A percentile compares a stretch with the other conserved stretches of the same genome.
Evolutionary conservation across 2,888 invertebrate genomes (phyloP).

Genomic region (Melieria omissa): DNA sequence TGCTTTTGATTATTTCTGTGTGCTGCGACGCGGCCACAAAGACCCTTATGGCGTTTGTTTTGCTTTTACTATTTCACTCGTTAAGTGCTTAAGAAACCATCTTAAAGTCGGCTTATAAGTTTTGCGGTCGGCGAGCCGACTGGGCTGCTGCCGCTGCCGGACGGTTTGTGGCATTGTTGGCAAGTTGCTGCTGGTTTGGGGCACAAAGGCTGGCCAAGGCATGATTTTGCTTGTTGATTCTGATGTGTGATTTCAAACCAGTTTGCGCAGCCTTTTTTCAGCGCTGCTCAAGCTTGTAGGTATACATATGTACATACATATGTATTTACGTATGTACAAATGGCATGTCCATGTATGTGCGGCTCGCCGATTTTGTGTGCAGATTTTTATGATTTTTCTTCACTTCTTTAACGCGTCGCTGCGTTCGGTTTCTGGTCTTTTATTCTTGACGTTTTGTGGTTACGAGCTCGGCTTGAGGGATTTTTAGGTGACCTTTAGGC

Average conservation of each 20-base stretch:
- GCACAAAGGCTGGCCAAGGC: too few species aligned
- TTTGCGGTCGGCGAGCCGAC: conserved; percentile 11
- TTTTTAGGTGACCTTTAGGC: background rate
- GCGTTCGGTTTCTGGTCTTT: background rate
- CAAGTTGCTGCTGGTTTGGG: too few species aligned
- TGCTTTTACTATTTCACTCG: conserved; percentile 17
- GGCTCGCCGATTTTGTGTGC: background rate
- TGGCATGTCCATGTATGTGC: background rate
- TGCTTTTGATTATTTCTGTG: background rate
- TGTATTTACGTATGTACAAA: background rate
- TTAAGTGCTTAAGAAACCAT: conserved; percentile 34
- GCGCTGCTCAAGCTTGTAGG: background rate
- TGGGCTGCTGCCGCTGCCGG: background rate
- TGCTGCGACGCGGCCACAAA: background rate
- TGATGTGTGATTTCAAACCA: conserved; percentile 38
- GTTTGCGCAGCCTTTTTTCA: conserved; percentile 29
- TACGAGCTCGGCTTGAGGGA: background rate
- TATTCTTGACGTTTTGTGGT: background rate
- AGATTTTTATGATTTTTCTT: conserved; percentile 8
- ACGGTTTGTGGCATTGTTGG: too few species aligned
- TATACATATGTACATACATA: background rate
- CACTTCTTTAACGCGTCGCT: background rate
- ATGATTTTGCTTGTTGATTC: background rate
- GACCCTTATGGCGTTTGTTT: conserved; percentile 20
- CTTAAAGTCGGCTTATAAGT: conserved; percentile 37